A percentile compares a stretch with the other conserved stretches of the same genome.
Conservation (phyloP, 2,888 invertebrate genomes). For the Rhingia campestris region DNA sequence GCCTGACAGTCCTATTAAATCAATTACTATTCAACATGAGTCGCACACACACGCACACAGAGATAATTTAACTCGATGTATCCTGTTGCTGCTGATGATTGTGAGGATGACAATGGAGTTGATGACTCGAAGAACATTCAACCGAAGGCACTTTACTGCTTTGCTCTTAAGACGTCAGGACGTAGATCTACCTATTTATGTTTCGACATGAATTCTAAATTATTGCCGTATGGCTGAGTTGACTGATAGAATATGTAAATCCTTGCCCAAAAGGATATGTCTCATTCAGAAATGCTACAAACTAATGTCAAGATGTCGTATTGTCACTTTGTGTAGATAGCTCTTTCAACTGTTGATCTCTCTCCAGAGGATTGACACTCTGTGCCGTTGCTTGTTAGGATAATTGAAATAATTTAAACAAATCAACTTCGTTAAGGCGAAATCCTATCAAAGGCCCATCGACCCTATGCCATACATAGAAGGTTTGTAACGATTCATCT, state of each 20-base stretch:
- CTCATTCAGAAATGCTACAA: conserved; percentile 33
- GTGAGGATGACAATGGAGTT: background rate
- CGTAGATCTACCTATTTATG: conserved; percentile 30
- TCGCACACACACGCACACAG: conserved; percentile 10
- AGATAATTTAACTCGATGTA: conserved; percentile 45
- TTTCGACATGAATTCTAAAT: conserved; percentile 64
- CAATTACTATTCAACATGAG: conserved; percentile 54
- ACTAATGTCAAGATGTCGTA: conserved; percentile 25
- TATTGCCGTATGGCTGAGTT: conserved; percentile 48
- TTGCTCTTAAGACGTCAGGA: conserved; percentile 26
- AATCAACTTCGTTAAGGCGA: conserved; percentile 22
- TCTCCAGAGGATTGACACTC: conserved; percentile 13
- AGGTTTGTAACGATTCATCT: background rate
- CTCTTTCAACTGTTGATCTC: conserved; percentile 47
- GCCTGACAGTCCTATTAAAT: conserved; percentile 34
- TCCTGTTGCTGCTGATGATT: conserved; percentile 50
- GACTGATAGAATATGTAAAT: conserved; percentile 25
- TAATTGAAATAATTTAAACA: conserved; percentile 55
- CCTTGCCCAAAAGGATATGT: conserved; percentile 32
- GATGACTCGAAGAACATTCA: conserved; percentile 27
- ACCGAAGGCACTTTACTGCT: conserved; percentile 28
- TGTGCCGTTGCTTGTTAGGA: background rate
- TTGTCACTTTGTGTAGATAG: conserved; percentile 41
- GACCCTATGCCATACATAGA: background rate
- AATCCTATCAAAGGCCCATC: background rate